These are phyloP conservation scores for Zapus hudsonius DNA, from an alignment of 2,113 vertebrate genomes.

Conservation along the genomic window DNA sequence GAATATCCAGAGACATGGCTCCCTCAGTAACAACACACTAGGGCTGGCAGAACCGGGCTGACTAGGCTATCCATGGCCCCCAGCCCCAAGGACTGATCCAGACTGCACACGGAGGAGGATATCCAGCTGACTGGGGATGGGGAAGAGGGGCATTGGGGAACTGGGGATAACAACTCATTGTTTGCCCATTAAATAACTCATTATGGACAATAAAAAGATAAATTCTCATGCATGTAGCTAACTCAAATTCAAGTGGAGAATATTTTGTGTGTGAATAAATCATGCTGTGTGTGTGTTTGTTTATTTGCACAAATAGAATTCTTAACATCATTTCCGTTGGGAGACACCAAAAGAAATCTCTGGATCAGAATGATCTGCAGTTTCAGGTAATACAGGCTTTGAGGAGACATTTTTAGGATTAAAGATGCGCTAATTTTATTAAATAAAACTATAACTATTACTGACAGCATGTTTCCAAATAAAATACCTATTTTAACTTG, in stretches of 20 bases:
- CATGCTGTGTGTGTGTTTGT: slow-evolving; percentile 34
- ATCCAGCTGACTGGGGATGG: too few species aligned
- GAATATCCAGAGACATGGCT: too few species aligned
- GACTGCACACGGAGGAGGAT: too few species aligned
- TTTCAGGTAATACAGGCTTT: slow-evolving; percentile 59
- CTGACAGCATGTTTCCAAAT: slow-evolving; percentile 77
- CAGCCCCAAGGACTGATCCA: too few species aligned
- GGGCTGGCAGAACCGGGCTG: too few species aligned
- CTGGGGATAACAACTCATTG: too few species aligned
- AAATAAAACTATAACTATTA: slow-evolving; percentile 73
- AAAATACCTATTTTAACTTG: slow-evolving; percentile 77
- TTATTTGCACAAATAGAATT: slow-evolving; percentile 58
- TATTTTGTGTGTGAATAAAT: slow-evolving; percentile 61
- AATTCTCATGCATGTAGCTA: slow-evolving; percentile 60
- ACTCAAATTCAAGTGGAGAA: slow-evolving; percentile 53
- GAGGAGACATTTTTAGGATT: slow-evolving; percentile 71
- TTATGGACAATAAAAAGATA: too few species aligned
- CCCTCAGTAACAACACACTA: too few species aligned
- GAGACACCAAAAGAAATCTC: slow-evolving; percentile 50
- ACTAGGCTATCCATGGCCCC: too few species aligned
- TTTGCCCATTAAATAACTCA: too few species aligned
- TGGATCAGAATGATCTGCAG: slow-evolving; percentile 41
- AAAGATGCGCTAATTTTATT: slow-evolving; percentile 71
- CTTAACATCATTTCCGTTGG: slow-evolving; percentile 36
- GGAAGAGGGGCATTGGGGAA: too few species aligned